Evolutionary conservation across 2,888 invertebrate genomes (phyloP).

Genomic region (Latrodectus hesperus): DNA sequence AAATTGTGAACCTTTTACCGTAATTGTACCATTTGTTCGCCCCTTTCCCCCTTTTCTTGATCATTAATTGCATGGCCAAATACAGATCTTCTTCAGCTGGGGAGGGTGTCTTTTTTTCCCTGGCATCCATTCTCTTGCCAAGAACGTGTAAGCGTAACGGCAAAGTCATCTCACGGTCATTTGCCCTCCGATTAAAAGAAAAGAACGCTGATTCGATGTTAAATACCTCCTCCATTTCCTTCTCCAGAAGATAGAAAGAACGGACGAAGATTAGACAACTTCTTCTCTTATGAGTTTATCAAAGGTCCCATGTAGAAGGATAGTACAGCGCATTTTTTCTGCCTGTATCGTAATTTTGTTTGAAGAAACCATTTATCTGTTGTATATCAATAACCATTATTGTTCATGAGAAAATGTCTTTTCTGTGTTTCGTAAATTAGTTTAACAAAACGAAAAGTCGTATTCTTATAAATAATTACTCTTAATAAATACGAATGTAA

Average conservation of each 20-base stretch:
- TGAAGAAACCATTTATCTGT: no score
- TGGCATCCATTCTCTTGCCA: conserved; percentile 9
- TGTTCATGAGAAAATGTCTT: no score
- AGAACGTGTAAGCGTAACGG: conserved; percentile 45
- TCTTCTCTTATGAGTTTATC: background rate
- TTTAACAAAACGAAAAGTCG: no score
- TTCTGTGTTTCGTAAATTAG: no score
- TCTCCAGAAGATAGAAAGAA: background rate
- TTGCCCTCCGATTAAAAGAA: conserved; percentile 62
- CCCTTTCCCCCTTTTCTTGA: conserved; percentile 25
- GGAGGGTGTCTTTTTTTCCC: conserved; percentile 7
- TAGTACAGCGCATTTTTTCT: no score
- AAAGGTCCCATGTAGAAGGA: no score
- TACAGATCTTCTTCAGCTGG: conserved; percentile 29
- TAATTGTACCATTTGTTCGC: conserved; percentile 64
- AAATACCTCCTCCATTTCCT: conserved; percentile 27
- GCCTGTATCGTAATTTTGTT: no score
- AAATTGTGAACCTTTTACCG: conserved; percentile 65
- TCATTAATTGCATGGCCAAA: conserved; percentile 55
- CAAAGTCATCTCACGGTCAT: conserved; percentile 59
- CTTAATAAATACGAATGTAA: no score
- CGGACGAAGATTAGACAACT: background rate
- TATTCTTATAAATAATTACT: no score
- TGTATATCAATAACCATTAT: no score
- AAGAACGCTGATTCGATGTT: conserved; percentile 61